These are phyloP conservation scores for Parauchenoglanis ngamensis DNA, from an alignment of 2,797 vertebrate species.

Conservation along the genomic window DNA sequence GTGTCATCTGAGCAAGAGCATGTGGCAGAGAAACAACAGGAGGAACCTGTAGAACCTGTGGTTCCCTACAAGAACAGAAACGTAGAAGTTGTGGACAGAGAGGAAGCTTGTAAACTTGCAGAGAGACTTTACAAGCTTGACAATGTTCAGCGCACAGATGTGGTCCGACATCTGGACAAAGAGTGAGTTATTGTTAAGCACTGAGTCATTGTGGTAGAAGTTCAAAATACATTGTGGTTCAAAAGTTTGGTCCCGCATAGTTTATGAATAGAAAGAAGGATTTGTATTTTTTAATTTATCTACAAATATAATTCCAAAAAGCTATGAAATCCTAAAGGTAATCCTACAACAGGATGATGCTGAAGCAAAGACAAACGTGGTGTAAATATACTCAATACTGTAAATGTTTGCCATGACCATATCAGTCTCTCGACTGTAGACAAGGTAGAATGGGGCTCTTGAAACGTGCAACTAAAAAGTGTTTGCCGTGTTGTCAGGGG, in stretches of 20 bases:
- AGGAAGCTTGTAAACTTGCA: slow-evolving; percentile 73
- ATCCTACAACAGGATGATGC: not conserved
- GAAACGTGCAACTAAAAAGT: not conserved
- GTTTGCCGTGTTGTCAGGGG: not conserved
- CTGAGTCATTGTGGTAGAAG: not conserved
- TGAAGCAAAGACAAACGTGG: not conserved
- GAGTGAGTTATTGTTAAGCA: slow-evolving; percentile 78
- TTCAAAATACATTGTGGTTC: not conserved
- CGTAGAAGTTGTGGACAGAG: slow-evolving; percentile 69
- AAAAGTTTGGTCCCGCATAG: not conserved
- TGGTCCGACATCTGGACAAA: slow-evolving; percentile 88
- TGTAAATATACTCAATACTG: not conserved
- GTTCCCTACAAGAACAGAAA: slow-evolving; percentile 63
- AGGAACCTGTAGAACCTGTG: slow-evolving; percentile 10
- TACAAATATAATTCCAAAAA: not conserved
- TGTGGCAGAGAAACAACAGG: not conserved
- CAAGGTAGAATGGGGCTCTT: not conserved
- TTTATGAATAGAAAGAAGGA: not conserved
- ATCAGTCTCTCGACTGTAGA: not conserved
- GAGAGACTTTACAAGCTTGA: slow-evolving; percentile 80
- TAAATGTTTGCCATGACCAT: not conserved
- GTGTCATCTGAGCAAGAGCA: slow-evolving; percentile 2
- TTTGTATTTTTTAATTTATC: not conserved
- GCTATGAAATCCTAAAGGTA: not conserved
- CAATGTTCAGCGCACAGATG: slow-evolving; percentile 80